A percentile compares a stretch with the other conserved stretches of the same genome.
phyloP scores from a whole-genome alignment of 2,797 vertebrate species.

The Melanotaenia maccullochi region DNA sequence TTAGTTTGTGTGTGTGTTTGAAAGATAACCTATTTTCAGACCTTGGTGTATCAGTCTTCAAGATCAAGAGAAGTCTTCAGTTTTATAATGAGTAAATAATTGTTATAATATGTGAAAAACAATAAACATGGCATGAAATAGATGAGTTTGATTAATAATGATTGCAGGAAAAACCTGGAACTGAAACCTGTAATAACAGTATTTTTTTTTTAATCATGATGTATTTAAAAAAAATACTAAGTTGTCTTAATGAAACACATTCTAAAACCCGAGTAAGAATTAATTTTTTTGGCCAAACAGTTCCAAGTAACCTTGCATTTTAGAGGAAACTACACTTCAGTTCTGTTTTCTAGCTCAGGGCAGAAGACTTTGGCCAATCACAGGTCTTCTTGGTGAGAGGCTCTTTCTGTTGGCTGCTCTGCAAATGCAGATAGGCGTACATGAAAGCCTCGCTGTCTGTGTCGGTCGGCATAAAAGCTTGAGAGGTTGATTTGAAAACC shows the following conservation, averaged over 20 bases:
- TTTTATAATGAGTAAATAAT: neutral
- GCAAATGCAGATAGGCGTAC: neutral
- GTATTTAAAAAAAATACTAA: neutral
- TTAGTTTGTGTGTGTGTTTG: conserved; percentile 44
- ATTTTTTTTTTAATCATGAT: neutral
- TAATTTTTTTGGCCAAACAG: neutral
- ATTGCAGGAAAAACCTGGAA: neutral
- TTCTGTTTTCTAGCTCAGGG: neutral
- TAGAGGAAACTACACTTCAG: neutral
- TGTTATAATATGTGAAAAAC: neutral
- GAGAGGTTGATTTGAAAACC: conserved; percentile 23
- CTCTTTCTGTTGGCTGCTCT: neutral
- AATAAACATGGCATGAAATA: neutral
- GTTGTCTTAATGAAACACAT: neutral
- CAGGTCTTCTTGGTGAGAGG: neutral
- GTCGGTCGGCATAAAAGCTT: conserved; percentile 6
- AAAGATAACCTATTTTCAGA: conserved; percentile 53
- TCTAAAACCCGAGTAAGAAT: neutral
- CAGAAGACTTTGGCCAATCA: neutral
- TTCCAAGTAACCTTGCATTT: neutral
- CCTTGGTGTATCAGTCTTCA: conserved; percentile 5
- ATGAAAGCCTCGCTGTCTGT: neutral
- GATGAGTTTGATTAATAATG: no score
- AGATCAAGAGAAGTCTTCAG: conserved; percentile 8
- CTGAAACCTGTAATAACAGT: neutral